Conservation (phyloP, 2,797 vertebrate genomes). For the Diglossa cyanea region DNA sequence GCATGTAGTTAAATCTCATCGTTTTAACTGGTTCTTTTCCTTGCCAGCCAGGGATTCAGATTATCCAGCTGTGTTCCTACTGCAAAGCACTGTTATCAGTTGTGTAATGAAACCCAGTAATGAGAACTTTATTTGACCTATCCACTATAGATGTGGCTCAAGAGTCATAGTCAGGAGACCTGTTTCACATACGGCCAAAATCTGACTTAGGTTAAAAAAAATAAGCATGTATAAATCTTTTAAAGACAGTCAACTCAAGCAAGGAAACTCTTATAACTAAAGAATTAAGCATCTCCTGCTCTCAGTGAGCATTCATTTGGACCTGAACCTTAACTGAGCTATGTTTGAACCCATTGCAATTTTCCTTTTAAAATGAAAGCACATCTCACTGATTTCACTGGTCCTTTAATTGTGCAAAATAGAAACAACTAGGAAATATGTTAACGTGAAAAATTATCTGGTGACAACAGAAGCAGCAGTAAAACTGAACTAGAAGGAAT, state of each 20-base stretch:
- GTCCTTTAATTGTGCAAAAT: not conserved
- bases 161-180: not conserved
- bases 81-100: not conserved
- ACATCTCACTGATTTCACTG: not conserved
- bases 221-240: not conserved
- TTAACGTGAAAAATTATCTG: not conserved
- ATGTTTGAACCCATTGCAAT: not conserved
- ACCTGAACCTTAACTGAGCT: not conserved
- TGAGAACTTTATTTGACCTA: conserved; percentile 22
- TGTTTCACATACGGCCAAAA: not conserved
- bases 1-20: not conserved
- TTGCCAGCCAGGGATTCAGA: not conserved
- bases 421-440: not conserved
- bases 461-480: not conserved
- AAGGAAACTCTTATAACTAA: not conserved
- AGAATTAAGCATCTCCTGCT: not conserved
- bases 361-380: not conserved
- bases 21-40: not conserved
- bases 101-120: not conserved
- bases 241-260: not conserved
- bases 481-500: not conserved
- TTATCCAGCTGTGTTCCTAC: not conserved
- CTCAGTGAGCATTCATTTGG: not conserved
- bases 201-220: not conserved
- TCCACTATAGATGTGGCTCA: not conserved